Evolutionary conservation across 2,113 vertebrate genomes (phyloP).

Genomic region (Bubo bubo): DNA sequence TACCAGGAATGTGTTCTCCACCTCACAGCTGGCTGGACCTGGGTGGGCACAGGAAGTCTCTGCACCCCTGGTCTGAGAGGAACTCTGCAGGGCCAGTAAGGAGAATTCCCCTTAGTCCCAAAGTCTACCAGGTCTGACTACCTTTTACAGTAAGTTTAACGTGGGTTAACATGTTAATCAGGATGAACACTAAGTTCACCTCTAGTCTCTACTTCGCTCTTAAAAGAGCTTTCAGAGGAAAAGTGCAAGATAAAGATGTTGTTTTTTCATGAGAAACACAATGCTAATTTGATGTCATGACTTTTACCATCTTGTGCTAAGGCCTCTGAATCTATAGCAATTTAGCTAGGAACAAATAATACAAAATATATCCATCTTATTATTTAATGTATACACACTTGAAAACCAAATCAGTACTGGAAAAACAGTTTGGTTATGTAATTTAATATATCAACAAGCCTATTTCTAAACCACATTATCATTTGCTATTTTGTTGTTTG

Average conservation of each 20-base stretch:
- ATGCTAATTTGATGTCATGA: not conserved
- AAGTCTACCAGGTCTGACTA: not conserved
- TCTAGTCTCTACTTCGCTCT: not conserved
- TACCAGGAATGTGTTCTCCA: not conserved
- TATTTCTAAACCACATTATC: not conserved
- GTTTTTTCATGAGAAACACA: not conserved
- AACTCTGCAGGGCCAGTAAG: not conserved
- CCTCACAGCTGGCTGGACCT: not conserved
- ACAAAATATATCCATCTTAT: not conserved
- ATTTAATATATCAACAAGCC: not conserved
- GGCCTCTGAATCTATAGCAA: not conserved
- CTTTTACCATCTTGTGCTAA: not conserved
- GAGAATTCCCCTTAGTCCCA: not conserved
- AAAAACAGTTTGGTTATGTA: not conserved
- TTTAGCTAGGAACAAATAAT: not conserved
- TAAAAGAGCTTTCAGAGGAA: not conserved
- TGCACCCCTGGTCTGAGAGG: not conserved
- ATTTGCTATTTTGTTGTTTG: not conserved
- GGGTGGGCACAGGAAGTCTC: not conserved
- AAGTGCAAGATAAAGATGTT: not conserved
- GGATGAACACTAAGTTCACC: not conserved
- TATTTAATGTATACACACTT: not conserved
- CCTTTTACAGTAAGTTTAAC: not conserved
- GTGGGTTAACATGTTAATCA: not conserved
- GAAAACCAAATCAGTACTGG: not conserved